Conservation (phyloP, 2,113 vertebrate genomes). For the Corythornis madagascariensis region DNA sequence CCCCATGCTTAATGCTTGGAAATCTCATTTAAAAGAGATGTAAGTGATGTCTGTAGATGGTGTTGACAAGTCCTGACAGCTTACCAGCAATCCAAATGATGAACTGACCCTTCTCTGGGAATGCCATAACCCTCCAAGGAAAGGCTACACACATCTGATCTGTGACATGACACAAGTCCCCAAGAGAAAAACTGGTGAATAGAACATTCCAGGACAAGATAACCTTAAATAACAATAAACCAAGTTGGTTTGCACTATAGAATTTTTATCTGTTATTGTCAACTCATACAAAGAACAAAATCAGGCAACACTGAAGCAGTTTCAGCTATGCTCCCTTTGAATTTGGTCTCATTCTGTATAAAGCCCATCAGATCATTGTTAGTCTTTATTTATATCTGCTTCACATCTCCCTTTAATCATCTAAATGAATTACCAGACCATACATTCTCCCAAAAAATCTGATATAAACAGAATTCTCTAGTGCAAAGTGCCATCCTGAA, state of each 20-base stretch:
- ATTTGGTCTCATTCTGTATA: too few relatives aligned
- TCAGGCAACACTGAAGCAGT: background rate
- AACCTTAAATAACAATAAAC: background rate
- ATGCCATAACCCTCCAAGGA: background rate
- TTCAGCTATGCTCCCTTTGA: background rate
- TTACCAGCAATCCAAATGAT: background rate
- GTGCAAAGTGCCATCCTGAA: background rate
- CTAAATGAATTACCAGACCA: background rate
- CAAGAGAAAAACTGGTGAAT: background rate
- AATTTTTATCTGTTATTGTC: background rate
- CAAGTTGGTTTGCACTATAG: background rate
- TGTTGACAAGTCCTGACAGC: background rate
- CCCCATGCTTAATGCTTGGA: background rate
- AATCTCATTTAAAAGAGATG: background rate
- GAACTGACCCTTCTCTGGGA: constrained; percentile 24
- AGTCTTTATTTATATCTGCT: background rate
- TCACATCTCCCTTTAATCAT: background rate
- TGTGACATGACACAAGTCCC: background rate
- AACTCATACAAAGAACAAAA: background rate
- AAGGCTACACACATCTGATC: background rate
- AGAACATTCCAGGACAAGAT: constrained; percentile 10
- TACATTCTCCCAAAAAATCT: background rate
- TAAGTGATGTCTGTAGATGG: background rate
- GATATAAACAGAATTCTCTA: background rate
- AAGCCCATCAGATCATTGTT: background rate